Evolutionary conservation across 2,888 invertebrate genomes (phyloP).

Genomic region (Ornithoptera alexandrae): DNA sequence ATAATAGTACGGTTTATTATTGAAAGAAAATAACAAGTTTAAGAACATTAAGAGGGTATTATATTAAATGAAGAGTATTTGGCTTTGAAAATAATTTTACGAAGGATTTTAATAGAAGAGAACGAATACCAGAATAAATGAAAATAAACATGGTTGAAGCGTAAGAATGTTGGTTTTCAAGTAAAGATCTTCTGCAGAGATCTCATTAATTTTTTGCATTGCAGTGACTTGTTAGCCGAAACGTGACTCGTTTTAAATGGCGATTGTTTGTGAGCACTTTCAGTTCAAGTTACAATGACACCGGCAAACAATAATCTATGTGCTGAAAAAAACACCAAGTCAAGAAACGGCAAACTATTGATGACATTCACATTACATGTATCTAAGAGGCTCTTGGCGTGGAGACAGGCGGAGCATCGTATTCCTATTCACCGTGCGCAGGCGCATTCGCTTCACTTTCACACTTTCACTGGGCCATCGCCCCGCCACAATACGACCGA

Average conservation of each 20-base stretch:
- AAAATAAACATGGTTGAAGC: background rate
- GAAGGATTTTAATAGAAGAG: too few species aligned
- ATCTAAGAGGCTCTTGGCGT: slow-evolving; percentile 18
- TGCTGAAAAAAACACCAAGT: background rate
- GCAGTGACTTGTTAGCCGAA: slow-evolving; percentile 43
- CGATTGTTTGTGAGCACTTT: slow-evolving; percentile 26
- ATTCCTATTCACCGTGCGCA: slow-evolving; percentile 41
- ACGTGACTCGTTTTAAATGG: slow-evolving; percentile 35
- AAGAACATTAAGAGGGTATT: too few species aligned
- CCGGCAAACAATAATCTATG: slow-evolving; percentile 13
- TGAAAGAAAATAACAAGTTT: too few species aligned
- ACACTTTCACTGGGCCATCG: slow-evolving; percentile 79
- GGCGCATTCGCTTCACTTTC: slow-evolving; percentile 77
- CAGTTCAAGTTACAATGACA: slow-evolving; percentile 11
- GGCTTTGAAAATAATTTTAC: too few species aligned
- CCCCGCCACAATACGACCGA: slow-evolving; percentile 51
- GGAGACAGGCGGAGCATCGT: slow-evolving; percentile 33
- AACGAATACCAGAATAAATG: too few species aligned
- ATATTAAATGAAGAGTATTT: too few species aligned
- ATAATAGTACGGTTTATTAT: too few species aligned
- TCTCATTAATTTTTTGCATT: slow-evolving; percentile 47
- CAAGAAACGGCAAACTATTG: slow-evolving; percentile 8
- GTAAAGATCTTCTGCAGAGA: slow-evolving; percentile 25
- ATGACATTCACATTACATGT: slow-evolving; percentile 5
- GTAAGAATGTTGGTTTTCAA: slow-evolving; percentile 12